Conservation (phyloP, 2,113 vertebrate genomes). For the Caloenas nicobarica region DNA sequence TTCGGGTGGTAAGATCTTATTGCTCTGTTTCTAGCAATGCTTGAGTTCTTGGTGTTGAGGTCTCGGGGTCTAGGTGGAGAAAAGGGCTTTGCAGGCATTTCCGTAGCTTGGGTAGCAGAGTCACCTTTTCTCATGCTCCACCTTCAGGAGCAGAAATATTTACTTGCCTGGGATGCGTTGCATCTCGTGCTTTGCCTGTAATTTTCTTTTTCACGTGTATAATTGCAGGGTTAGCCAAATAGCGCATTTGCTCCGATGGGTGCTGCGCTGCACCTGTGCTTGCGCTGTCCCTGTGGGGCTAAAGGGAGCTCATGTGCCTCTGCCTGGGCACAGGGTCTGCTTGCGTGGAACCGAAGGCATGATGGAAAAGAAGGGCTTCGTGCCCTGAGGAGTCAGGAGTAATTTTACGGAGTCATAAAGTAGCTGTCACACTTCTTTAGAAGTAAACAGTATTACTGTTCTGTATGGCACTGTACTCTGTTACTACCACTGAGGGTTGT, state of each 20-base stretch:
- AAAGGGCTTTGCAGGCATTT: background rate
- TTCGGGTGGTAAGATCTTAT: background rate
- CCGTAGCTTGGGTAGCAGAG: background rate
- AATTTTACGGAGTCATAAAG: background rate
- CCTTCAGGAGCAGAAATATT: background rate
- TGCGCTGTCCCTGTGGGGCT: background rate
- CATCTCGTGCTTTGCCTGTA: background rate
- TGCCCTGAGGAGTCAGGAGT: background rate
- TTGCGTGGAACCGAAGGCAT: background rate
- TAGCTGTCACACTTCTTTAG: background rate
- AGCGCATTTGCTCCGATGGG: background rate
- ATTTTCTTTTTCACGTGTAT: background rate
- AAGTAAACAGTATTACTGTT: background rate
- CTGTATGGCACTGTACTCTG: background rate
- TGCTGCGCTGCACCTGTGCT: background rate
- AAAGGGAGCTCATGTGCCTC: background rate
- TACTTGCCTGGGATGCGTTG: background rate
- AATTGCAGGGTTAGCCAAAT: background rate
- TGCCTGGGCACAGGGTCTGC: background rate
- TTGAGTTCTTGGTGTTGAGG: background rate
- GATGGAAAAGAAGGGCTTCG: background rate
- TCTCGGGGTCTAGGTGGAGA: background rate
- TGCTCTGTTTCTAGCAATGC: background rate
- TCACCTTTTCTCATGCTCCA: background rate
- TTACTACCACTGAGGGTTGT: background rate